Base-by-base conservation (phyloP, 1,140 invertebrate genomes). In the Gryon sp. region DNA sequence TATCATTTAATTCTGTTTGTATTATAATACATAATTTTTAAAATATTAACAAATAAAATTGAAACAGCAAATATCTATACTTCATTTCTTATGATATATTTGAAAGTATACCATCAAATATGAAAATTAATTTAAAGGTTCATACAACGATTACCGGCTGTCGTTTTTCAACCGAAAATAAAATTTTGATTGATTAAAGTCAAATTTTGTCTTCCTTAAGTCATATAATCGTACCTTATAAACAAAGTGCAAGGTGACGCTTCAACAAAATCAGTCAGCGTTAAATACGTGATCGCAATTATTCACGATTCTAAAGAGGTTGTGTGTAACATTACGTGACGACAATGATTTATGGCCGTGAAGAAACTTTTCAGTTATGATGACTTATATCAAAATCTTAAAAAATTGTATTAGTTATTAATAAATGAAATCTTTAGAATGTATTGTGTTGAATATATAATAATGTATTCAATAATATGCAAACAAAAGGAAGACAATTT, bases 251-350 rank as follows among this genome's bases (percentile, higher is more conserved):
- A 76, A 76, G 65, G 65, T 59, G 36, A 76, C 45, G 19, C 30
- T 63, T 57, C 18, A 12, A 4, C 28, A 53, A 60, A 76, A 34
- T 52, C 59, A 55, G 38, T 38, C 8, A 24, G 57, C 32, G 50
- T 69, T 52, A 68, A 59, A 69, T 65, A 76, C 73, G 73, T 76
- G 73, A 41, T 70, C 38, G 65, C 38, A 76, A 76, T 76, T 70
- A 76, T 76, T 69, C 65, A 76, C 46, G 28, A 60, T 24, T 40
- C 6, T 52, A 60, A 70, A 59, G 36, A 72, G 60, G 65, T 70
- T 72, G 66, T 43, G 41, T 72, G 46, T 62, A 76, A 70, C 48
- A 55, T 76, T 76, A 76, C 74, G 74, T 76, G 74, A 76, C 57
- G 24, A 55, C 52, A 76, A 76, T 76, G 43, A 69, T 70, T 70